Base-by-base conservation (phyloP, 2,888 invertebrate species). In the Cataglyphis albicans region DNA sequence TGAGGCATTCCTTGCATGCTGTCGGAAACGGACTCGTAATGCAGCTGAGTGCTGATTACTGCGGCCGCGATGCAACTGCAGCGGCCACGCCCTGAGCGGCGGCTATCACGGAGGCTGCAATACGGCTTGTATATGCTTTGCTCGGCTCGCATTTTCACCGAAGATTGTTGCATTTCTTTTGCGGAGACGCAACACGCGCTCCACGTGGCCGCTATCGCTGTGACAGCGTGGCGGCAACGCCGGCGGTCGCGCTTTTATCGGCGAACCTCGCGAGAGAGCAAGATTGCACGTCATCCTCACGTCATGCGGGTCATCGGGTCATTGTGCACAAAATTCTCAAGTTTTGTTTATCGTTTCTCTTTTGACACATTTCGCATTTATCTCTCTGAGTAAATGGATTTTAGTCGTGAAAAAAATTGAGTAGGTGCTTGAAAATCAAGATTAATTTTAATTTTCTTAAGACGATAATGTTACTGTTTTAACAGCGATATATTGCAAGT, bases 261-360 rank as follows among this genome's bases (percentile, higher is more conserved):
- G 84, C 85, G 84, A 83, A 87, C 83, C 65, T 44, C 76, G 67
- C 82, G 88, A 84, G 75, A 85, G 35, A 21, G 85, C 64, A 80
- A 85, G 84, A 87, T 76, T n/a, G 38, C 52, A 38, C 48, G 57
- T 61, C 6, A 67, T 81, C 81, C 68, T 80, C 61, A 21, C 29
- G 38, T 44, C 81, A 44, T 55, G 73, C 78, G 35, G 63, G 52
- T 44, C 65, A 38, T 38, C 70, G 35, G 21, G 52, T 35, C 38
- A 1, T 48, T 63, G 52, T 18, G 57, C 32, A 48, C n/a, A 67
- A 32, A 38, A 32, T 63, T 32, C 3, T 15, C 12, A 12, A 44
- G n/a, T 15, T 1, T 41, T n/a, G 3, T 5, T 2, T 9, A 44
- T 44, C 44, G 2, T 52, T 52, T 52, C n/a, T 52, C 18, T n/a